A percentile compares a stretch with the other conserved stretches of the same genome.
Conservation (phyloP, 2,797 vertebrate species). For the Acomys russatus region DNA sequence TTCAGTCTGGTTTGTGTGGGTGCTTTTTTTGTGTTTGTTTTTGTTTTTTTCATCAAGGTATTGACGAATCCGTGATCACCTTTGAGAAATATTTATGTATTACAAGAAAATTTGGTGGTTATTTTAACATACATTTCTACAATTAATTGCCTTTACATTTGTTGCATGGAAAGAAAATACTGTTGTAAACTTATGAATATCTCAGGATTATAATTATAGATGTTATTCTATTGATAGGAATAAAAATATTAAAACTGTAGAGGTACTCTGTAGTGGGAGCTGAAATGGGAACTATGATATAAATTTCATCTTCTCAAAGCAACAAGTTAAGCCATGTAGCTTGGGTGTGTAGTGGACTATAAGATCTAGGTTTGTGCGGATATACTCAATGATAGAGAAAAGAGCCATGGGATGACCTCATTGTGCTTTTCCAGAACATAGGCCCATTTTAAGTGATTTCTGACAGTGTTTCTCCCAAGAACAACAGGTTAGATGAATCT, state of each 20-base stretch:
- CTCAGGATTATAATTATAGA: not conserved
- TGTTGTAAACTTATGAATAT: not conserved
- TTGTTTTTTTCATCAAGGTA: not conserved
- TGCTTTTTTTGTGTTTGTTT: not conserved
- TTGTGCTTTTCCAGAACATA: not conserved
- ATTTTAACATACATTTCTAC: not conserved
- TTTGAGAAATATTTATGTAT: constrained; percentile 2
- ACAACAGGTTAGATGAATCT: not conserved
- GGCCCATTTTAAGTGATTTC: not conserved
- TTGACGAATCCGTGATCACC: not conserved
- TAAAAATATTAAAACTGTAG: not conserved
- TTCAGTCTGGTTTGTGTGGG: not conserved
- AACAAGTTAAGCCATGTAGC: not conserved
- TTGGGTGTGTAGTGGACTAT: not conserved
- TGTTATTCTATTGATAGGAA: not conserved
- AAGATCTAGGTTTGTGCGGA: not conserved
- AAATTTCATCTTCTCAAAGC: not conserved
- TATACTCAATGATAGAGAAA: not conserved
- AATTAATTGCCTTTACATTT: not conserved
- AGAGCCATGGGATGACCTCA: not conserved
- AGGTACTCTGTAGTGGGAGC: not conserved
- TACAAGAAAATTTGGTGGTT: not conserved
- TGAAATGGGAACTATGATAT: not conserved
- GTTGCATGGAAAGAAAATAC: not conserved
- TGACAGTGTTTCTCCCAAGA: not conserved